Evolutionary conservation across 2,888 invertebrate species (phyloP).

Genomic region (Atherix ibis): DNA sequence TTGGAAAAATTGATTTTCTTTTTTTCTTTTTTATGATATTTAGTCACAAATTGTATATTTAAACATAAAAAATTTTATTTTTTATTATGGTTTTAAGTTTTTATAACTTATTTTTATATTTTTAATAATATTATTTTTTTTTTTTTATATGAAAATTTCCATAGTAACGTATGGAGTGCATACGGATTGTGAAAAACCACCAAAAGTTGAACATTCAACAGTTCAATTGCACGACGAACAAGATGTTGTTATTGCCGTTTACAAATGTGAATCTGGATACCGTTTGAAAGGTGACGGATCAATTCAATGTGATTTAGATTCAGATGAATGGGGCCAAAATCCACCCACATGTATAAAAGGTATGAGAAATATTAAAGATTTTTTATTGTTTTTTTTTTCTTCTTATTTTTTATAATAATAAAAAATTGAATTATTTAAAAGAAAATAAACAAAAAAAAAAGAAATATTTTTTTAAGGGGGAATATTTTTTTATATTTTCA

Average conservation of each 20-base stretch:
- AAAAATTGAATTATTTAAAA: conserved; percentile 10
- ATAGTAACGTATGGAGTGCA: conserved; percentile 13
- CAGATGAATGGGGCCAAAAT: conserved; percentile 25
- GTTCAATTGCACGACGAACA: conserved; percentile 19
- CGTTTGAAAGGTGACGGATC: conserved; percentile 20
- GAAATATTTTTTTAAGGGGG: conserved; percentile 5
- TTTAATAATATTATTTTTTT: background rate
- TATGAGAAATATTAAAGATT: too few relatives aligned
- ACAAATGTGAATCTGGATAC: conserved; percentile 24
- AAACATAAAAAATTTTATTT: too few relatives aligned
- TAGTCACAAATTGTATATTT: too few relatives aligned
- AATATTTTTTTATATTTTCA: background rate
- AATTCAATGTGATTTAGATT: conserved; percentile 23
- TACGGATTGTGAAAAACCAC: conserved; percentile 27
- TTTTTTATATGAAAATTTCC: background rate
- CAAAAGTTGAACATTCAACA: conserved; percentile 21
- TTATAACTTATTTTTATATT: too few relatives aligned
- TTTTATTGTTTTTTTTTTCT: too few relatives aligned
- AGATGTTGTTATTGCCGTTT: conserved; percentile 24
- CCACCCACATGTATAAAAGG: conserved; percentile 24
- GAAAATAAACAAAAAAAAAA: too few relatives aligned
- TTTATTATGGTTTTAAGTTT: too few relatives aligned
- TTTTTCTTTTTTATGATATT: too few relatives aligned
- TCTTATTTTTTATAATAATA: too few relatives aligned
- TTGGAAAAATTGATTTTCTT: too few relatives aligned